phyloP scores from a whole-genome alignment of 1,140 invertebrate genomes.

The Phortica variegata region DNA sequence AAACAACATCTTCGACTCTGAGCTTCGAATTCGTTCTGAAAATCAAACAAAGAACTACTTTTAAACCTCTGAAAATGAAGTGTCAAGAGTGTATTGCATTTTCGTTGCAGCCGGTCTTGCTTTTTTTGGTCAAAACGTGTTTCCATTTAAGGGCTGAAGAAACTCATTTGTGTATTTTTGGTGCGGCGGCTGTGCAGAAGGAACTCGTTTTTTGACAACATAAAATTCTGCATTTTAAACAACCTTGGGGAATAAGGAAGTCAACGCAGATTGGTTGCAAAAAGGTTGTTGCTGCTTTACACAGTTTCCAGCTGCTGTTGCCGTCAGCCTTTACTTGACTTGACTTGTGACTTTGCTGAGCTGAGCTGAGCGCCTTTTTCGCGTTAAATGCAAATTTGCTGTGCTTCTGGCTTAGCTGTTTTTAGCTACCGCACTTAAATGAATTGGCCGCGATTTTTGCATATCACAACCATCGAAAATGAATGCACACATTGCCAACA shows the following conservation, averaged over 20 bases:
- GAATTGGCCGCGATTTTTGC: no score
- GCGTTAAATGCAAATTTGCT: no score
- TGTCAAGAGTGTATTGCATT: no score
- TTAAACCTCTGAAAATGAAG: no score
- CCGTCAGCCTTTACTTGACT: no score
- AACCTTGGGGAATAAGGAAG: conserved; percentile 30
- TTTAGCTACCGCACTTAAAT: no score
- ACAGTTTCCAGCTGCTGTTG: conserved; percentile 34
- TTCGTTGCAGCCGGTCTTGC: no score
- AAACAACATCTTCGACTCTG: background rate
- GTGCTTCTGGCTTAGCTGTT: no score
- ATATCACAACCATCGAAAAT: no score
- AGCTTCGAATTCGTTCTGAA: background rate
- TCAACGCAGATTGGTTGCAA: conserved; percentile 7
- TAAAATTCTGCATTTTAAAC: conserved; percentile 35
- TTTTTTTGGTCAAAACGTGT: conserved; percentile 35
- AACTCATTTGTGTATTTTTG: background rate
- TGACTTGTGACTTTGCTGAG: no score
- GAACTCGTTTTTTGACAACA: conserved; percentile 36
- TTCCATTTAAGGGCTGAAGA: conserved; percentile 33
- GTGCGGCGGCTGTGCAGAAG: conserved; percentile 1
- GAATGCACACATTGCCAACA: no score
- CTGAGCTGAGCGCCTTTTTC: no score
- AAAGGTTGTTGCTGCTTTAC: conserved; percentile 19
- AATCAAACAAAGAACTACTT: background rate